Evolutionary conservation across 2,113 vertebrate species (phyloP).

Genomic region (Okapia johnstoni): DNA sequence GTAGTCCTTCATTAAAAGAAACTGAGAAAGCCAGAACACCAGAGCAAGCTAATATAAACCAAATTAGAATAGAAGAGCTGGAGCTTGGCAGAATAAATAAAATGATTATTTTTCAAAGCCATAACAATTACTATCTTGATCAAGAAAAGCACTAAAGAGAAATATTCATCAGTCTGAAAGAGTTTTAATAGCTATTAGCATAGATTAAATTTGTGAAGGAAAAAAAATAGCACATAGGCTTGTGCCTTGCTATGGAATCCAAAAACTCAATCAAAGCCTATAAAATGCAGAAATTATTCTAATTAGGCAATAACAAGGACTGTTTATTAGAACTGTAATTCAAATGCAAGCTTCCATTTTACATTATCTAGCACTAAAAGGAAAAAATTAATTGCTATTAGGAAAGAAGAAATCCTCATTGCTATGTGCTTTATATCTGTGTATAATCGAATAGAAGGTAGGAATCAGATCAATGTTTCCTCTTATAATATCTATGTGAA

Average conservation of each 20-base stretch:
- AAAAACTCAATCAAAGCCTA: background rate
- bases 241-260: background rate
- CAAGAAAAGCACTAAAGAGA: slow-evolving; percentile 26
- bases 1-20: background rate
- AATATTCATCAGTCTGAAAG: slow-evolving; percentile 14
- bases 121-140: slow-evolving; percentile 1
- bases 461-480: background rate
- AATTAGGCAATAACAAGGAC: background rate
- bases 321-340: background rate
- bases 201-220: background rate
- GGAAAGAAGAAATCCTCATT: background rate
- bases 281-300: background rate
- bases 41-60: background rate
- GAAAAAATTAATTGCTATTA: background rate
- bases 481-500: background rate
- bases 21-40: background rate
- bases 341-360: background rate
- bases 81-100: background rate
- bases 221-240: background rate
- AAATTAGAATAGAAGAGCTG: background rate
- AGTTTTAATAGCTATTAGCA: background rate
- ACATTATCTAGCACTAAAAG: background rate
- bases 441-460: background rate
- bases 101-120: background rate
- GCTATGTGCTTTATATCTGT: background rate